Base-by-base conservation (phyloP, 2,113 vertebrate species). In the Corydoras maculifer region DNA sequence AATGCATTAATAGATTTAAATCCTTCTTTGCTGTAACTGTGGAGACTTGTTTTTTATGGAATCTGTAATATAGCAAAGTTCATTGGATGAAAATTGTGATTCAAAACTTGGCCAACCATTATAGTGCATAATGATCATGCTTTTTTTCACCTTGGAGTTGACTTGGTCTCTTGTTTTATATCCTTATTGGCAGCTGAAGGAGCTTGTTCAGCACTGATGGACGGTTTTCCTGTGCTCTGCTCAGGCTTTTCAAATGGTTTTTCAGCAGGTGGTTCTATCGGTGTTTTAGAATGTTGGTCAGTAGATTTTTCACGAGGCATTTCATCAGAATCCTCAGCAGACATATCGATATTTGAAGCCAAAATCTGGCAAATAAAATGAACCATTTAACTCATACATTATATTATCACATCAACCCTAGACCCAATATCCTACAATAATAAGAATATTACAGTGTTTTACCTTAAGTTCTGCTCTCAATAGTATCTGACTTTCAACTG, bases 381-480 rank as follows among this genome's bases (percentile, higher is more conserved):
- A 9, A 68, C 2, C 3, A 43, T 25, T 7, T 59, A 32, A 31
- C 25, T 25, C 2, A 64, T 53, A 57, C n/a, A 57, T 57, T 6
- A 53, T 3, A 10, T 14, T 10, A 14, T 15, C n/a, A 57, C 54
- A 53, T 4, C 14, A 57, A 3, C 12, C 13, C 12, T 15, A 57
- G 6, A 57, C 3, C 12, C 14, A n/a, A 57, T 15, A n/a, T 57
- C 6, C 54, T n/a, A 14, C 14, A n/a, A 57, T 14, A 53, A 12
- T 1, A 12, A 53, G 51, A 53, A 53, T 14, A 2, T 53, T 57
- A 48, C 4, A 57, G 4, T 58, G 14, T 83, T 85, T 86, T 76
- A 94, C 94, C 89, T 93, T 90, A 9, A 97, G 88, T 68, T 93
- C 88, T 10, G 86, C 90, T 78, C 91, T 90, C 77, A 97, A 87